These are phyloP conservation scores for Gopherus flavomarginatus DNA, from an alignment of 2,113 vertebrate species.

Conservation along the genomic window DNA sequence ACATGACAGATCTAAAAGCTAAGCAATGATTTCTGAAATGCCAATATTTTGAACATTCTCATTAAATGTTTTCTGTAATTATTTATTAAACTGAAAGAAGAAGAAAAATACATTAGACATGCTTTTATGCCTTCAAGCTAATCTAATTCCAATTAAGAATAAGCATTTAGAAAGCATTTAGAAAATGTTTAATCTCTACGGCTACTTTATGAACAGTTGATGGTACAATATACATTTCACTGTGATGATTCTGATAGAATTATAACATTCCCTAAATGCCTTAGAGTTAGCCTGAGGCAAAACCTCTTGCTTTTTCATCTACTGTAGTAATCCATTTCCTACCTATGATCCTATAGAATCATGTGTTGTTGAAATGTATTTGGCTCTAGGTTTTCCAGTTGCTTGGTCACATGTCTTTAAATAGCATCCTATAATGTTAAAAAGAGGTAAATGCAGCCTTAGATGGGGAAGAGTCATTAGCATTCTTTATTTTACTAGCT, in stretches of 20 bases:
- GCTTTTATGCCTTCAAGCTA: slow-evolving; percentile 61
- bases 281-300: slow-evolving; percentile 45
- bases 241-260: background rate
- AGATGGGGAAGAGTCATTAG: slow-evolving; percentile 45
- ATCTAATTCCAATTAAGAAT: slow-evolving; percentile 63
- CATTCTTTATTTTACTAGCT: slow-evolving; percentile 60
- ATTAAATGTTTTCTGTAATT: slow-evolving; percentile 50
- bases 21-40: background rate
- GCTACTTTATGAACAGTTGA: slow-evolving; percentile 61
- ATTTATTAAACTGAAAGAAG: slow-evolving; percentile 69
- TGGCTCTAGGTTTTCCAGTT: slow-evolving; percentile 3
- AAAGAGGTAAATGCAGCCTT: slow-evolving; percentile 25
- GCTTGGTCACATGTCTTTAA: slow-evolving; percentile 6
- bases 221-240: slow-evolving; percentile 35
- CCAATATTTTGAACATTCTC: slow-evolving; percentile 7
- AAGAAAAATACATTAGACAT: slow-evolving; percentile 50
- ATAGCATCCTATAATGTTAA: background rate
- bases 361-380: background rate
- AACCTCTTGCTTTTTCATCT: slow-evolving; percentile 24
- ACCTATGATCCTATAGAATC: background rate
- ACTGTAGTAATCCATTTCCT: slow-evolving; percentile 41
- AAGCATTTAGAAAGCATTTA: slow-evolving; percentile 66
- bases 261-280: slow-evolving; percentile 15
- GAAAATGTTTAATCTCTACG: slow-evolving; percentile 63
- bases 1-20: background rate